These are phyloP conservation scores for Chrysopa pallens DNA, from an alignment of 1,140 invertebrate species.

Conservation along the genomic window DNA sequence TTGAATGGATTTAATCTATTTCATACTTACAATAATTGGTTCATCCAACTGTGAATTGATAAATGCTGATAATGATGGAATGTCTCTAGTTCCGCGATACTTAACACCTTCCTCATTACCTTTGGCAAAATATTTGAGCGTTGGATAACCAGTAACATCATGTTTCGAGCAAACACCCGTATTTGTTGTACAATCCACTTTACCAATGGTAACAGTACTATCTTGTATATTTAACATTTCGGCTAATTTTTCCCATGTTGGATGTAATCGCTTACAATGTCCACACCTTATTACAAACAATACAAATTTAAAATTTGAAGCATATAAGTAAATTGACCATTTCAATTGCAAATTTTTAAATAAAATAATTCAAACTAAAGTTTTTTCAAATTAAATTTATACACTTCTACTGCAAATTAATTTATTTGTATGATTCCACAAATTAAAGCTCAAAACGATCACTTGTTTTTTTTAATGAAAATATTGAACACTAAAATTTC, in stretches of 20 bases:
- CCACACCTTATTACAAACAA: conserved; percentile 36
- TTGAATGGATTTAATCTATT: neutral
- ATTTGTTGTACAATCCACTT: conserved; percentile 62
- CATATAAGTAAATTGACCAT: too few species aligned
- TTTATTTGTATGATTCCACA: too few species aligned
- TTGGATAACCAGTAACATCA: conserved; percentile 50
- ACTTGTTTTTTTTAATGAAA: too few species aligned
- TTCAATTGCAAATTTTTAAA: too few species aligned
- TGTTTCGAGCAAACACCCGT: conserved; percentile 47
- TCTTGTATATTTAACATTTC: conserved; percentile 41
- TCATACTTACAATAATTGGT: conserved; percentile 14
- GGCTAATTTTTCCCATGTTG: conserved; percentile 53
- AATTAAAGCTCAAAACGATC: too few species aligned
- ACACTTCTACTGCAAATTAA: too few species aligned
- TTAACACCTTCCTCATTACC: conserved; percentile 38
- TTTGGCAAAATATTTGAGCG: conserved; percentile 53
- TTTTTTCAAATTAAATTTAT: too few species aligned
- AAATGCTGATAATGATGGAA: conserved; percentile 50
- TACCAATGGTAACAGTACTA: conserved; percentile 41
- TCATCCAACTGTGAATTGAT: conserved; percentile 45
- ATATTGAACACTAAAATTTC: too few species aligned
- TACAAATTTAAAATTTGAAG: neutral
- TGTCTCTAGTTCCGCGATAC: conserved; percentile 50
- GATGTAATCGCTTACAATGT: conserved; percentile 45
- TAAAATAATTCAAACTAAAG: too few species aligned